Evolutionary conservation across 2,888 invertebrate species (phyloP), one percentile per base, ranked within the genome.

Genomic region (Limnephilus auricula): DNA sequence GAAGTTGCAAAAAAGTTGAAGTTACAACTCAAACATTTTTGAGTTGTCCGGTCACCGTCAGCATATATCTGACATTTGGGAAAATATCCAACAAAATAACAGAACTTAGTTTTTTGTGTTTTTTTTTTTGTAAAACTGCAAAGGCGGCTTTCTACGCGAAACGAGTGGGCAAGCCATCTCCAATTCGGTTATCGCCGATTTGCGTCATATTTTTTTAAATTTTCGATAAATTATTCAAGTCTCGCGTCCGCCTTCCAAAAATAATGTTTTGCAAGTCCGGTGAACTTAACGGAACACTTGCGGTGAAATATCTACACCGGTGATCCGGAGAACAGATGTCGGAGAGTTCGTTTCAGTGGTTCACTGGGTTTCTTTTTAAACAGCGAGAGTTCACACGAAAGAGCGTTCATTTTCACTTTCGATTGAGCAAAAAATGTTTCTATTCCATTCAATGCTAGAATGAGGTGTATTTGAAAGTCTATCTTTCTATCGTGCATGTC

Each of bases 261-360:
- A 25, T 65, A 65, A 65, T n/a, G 65, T 65, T n/a, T n/a, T 65
- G 9, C 65, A 65, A 65, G 80, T 80, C 80, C 80, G 82, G 82
- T 82, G 82, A 82, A 82, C 82, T 82, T 34, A 82, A 82, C 82
- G 82, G 13, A 5, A 34, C 82, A 82, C 9, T 80, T 80, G 18
- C 0, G 5, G 34, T 25, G 32, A 30, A 30, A 80, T 45, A 45
- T 45, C 65, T 9, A 34, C 34, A 82, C 2, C 82, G 4, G 15
- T 37, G 32, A 82, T 82, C 34, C 82, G 34, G 32, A 82, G 34
- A 82, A 34, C 82, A 82, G 82, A 82, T 82, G 82, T 82, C 34
- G 6, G 34, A 82, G 34, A 82, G 34, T 31, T 34, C 34, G 25
- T 12, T 82, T 82, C 12, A n/a, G n/a, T 25, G 34, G 82, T 10